phyloP scores from a whole-genome alignment of 2,113 vertebrate species.

The Tiliqua scincoides region DNA sequence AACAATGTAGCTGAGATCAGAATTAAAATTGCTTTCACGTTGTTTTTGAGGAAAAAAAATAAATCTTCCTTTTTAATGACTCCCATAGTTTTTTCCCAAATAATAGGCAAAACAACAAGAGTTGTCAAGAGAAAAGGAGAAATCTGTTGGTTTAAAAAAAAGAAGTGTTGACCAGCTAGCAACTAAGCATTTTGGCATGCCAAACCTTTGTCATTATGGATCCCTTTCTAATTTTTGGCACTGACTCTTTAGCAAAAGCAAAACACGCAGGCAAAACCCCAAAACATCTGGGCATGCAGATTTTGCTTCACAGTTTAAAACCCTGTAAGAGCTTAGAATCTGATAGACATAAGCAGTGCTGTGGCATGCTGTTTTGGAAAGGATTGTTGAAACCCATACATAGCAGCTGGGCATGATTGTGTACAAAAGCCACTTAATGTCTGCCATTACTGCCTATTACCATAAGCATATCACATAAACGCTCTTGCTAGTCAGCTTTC shows the following conservation, averaged over 20 bases:
- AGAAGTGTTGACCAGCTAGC: constrained; percentile 29
- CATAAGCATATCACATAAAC: constrained; percentile 40
- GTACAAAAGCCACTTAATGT: constrained; percentile 55
- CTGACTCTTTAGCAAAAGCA: constrained; percentile 42
- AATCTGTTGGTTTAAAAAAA: constrained; percentile 15
- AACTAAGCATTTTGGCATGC: constrained; percentile 58
- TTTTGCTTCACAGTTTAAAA: constrained; percentile 55
- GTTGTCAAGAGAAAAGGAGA: constrained; percentile 5
- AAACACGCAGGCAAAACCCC: constrained; percentile 44
- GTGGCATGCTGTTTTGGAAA: constrained; percentile 54
- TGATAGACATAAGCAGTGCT: constrained; percentile 35
- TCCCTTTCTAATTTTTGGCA: constrained; percentile 41
- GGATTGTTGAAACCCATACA: constrained; percentile 48
- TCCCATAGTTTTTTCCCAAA: constrained; percentile 16
- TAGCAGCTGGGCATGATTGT: constrained; percentile 44
- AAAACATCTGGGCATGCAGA: constrained; percentile 49
- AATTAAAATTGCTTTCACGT: not conserved
- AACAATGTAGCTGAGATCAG: constrained; percentile 34
- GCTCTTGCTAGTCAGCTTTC: constrained; percentile 23
- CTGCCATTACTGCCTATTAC: constrained; percentile 45
- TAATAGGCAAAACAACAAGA: not conserved
- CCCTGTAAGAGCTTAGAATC: constrained; percentile 48
- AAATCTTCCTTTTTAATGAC: not conserved
- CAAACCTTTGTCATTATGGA: constrained; percentile 38
- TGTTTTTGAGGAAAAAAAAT: not conserved